Evolutionary conservation across 2,113 vertebrate genomes (phyloP), one percentile per base, ranked within the genome.

Genomic region (Entosphenus tridentatus): DNA sequence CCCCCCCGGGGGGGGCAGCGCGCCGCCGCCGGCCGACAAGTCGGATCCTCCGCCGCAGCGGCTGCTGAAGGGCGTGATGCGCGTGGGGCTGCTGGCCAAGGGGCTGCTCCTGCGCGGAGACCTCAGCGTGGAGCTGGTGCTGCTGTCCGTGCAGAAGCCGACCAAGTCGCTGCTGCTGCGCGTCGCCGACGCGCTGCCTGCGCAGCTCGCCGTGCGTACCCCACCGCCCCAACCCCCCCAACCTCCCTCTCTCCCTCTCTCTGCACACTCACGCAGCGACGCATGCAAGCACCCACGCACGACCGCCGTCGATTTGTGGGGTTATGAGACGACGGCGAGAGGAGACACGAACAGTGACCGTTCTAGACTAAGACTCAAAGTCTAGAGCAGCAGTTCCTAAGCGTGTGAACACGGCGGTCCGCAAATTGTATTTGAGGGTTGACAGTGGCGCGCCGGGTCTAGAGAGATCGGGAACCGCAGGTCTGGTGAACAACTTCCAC

Each of bases 61-160:
- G 82, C 82, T 86, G 74, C 80, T 98, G 78, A 96, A 95, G 78
- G 93, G 93, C 65, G 93, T 98, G 70, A 85, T 98, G 78, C 82
- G 93, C 72, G 93, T 98, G 1, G 93, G 92, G 13, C 87, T 98
- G 70, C 77, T 98, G 76, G 93, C 93, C 69, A 98, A 98, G 84
- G 93, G 93, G 57, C 78, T 98, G 73, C 82, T 98, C 2, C 83
- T 98, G 17, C 85, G 85, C 62, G 93, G 93, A 72, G 93, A 98
- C 73, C 82, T 87, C 78, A 88, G 88, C 1, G 90, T 98, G 75
- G 86, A 85, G 77, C 83, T 98, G 58, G 93, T 96, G 73, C 77
- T 98, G 72, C 85, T 96, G 10, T 96, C 91, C 72, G 86, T 87
- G 4, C 89, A 96, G 75, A 96, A 93, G 73, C 93, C 93, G 68